Base-by-base conservation (phyloP, 2,113 vertebrate genomes). In the Bostrychus sinensis region DNA sequence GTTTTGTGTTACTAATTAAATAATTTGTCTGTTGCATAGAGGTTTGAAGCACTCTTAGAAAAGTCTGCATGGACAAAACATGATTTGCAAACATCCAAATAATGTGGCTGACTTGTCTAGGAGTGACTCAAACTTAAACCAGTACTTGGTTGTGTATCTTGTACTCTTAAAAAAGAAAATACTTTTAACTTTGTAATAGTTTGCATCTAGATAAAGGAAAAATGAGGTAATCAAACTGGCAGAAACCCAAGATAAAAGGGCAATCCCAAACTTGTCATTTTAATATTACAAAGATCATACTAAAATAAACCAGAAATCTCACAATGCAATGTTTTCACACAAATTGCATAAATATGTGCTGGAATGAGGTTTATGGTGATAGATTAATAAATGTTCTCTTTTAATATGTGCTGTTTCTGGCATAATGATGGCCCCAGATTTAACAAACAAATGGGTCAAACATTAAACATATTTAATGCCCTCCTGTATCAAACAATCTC, bases 11-110 rank as follows among this genome's bases (percentile, higher is more conserved):
- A 78, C 48, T 63, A 12, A 69, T 86, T 73, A 85, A 80, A 80
- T 71, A 85, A 62, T 58, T 82, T 56, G 74, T 67, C 59, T 78
- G 77, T 92, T 92, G 91, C 91, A 92, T 92, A 92, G 87, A 87
- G 66, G 86, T 86, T 90, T 87, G 81, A 90, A 62, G 76, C 82
- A 83, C 82, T 86, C 82, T 88, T 70, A 79, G 80, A 82, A 72
- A 69, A 81, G 56, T 32, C 39, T 63, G 25, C 14, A 41, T 66
- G 39, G 48, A 80, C 25, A 13, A 66, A 62, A 79, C n/a, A 25
- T 8, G 42, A 62, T 46, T 22, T 65, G 63, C 26, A 45, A 53
- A 43, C 45, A 58, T 43, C 46, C 53, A 43, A 46, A 41, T 68
- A 43, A 69, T 25, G n/a, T n/a, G n/a, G n/a, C 30, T 45, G 37